Base-by-base conservation (phyloP, 2,113 vertebrate genomes). In the Heterochromis multidens region DNA sequence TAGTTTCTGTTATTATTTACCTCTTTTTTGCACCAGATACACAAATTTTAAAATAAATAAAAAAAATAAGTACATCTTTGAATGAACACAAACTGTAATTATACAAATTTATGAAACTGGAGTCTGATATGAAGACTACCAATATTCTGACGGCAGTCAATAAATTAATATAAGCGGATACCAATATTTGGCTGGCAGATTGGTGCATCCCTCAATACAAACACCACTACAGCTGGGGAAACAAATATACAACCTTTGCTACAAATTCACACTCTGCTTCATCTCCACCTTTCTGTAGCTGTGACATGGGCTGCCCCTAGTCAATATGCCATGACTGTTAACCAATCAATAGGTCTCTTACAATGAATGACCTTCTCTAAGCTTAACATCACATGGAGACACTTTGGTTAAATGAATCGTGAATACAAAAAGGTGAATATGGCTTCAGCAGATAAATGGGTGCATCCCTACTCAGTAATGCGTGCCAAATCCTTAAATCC, bases 361-460 rank as follows among this genome's bases (percentile, higher is more conserved):
- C 90, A 87, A 88, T 83, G 74, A 59, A 85, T 46, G 72, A 80
- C 83, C 84, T 67, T 65, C 74, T 87, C 79, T 54, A 27, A 83
- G 89, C 88, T 49, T 82, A 88, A 83, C 91, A 92, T 88, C 83
- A 72, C 81, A 80, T 62, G 90, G 88, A 82, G 31, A 70, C 88
- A 58, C 82, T 86, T 90, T 29, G 77, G 83, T 58, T 1, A 57
- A 88, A 89, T 94, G 89, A 94, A 86, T 92, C 92, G 92, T 96
- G 93, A 93, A 94, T 94, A 84, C 90, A 92, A 54, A 8, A 8
- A 2, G 17, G 4, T 3, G 1, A 52, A 74, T 52, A 72, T 29
- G 43, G 4, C n/a, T 58, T n/a, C n/a, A 13, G n/a, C n/a, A 23
- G n/a, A 25, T 23, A 58, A 13, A 23, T 58, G 46, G 17, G 27